A percentile compares a stretch with the other conserved stretches of the same genome.
Conservation (phyloP, 35 echinoderm and acorn worm species). For the Heliocidaris erythrogramma region DNA sequence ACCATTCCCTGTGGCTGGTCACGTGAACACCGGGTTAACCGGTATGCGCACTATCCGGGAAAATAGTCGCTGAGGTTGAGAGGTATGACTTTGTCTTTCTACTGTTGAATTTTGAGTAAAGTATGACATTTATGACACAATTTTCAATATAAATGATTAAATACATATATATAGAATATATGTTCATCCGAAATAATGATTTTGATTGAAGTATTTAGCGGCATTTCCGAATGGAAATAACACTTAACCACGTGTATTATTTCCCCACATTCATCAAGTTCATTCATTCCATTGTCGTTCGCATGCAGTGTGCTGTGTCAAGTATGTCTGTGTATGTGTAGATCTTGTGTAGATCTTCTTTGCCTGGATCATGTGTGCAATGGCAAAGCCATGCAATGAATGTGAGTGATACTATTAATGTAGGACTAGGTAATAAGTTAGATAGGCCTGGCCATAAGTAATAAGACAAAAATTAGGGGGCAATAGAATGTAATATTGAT, state of each 20-base stretch:
- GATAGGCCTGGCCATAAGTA: too few relatives aligned
- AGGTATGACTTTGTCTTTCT: conserved; percentile 9
- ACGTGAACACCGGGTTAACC: conserved; percentile 13
- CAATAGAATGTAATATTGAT: too few relatives aligned
- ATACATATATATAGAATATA: neutral
- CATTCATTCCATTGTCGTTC: neutral
- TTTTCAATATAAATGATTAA: neutral
- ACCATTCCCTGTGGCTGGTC: neutral
- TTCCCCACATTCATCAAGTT: neutral
- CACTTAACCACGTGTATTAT: neutral
- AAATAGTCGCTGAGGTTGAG: conserved; percentile 4
- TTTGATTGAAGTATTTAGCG: neutral
- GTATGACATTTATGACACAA: neutral
- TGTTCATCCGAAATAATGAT: neutral
- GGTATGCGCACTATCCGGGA: neutral
- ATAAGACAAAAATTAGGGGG: too few relatives aligned
- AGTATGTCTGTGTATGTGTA: too few relatives aligned
- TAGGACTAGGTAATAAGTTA: too few relatives aligned
- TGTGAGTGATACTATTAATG: too few relatives aligned
- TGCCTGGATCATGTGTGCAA: too few relatives aligned
- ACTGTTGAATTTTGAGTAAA: neutral
- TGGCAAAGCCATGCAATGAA: too few relatives aligned
- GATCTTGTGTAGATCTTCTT: too few relatives aligned
- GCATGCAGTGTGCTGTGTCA: neutral
- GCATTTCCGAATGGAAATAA: neutral